These are phyloP conservation scores for Macropodus opercularis DNA, from an alignment of 2,797 vertebrate genomes.

Conservation along the genomic window DNA sequence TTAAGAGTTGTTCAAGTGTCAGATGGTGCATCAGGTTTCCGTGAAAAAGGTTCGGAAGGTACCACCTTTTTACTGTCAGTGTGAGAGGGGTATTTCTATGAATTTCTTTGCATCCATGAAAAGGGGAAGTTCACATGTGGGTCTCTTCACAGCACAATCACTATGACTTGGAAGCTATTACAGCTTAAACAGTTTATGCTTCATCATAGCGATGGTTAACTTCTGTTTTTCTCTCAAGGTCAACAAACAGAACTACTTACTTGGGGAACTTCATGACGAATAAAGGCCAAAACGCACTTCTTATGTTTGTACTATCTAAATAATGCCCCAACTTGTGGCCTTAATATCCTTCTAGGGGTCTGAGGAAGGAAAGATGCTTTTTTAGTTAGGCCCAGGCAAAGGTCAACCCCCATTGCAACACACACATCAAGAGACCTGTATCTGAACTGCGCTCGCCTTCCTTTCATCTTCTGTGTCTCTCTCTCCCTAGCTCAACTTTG, in stretches of 20 bases:
- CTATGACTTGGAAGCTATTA: constrained; percentile 29
- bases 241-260: constrained; percentile 22
- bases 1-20: constrained; percentile 28
- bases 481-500: constrained; percentile 83
- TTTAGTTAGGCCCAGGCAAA: constrained; percentile 74
- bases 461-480: constrained; percentile 82
- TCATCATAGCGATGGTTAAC: constrained; percentile 14
- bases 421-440: constrained; percentile 76
- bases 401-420: constrained; percentile 73
- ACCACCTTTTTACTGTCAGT: constrained; percentile 68
- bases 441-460: constrained; percentile 81
- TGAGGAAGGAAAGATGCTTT: constrained; percentile 73
- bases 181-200: constrained; percentile 29
- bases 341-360: constrained; percentile 75
- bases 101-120: constrained; percentile 71
- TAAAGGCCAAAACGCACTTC: constrained; percentile 33
- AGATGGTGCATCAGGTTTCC: constrained; percentile 44
- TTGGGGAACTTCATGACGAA: constrained; percentile 16
- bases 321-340: constrained; percentile 51
- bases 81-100: constrained; percentile 75
- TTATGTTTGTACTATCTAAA: constrained; percentile 53
- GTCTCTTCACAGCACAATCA: constrained; percentile 20
- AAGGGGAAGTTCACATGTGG: constrained; percentile 76
- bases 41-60: constrained; percentile 51
- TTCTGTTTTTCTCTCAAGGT: constrained; percentile 35